A percentile compares a stretch with the other conserved stretches of the same genome.
These are phyloP conservation scores for Elmis aenea DNA, from an alignment of 2,888 invertebrate genomes.

Conservation along the genomic window DNA sequence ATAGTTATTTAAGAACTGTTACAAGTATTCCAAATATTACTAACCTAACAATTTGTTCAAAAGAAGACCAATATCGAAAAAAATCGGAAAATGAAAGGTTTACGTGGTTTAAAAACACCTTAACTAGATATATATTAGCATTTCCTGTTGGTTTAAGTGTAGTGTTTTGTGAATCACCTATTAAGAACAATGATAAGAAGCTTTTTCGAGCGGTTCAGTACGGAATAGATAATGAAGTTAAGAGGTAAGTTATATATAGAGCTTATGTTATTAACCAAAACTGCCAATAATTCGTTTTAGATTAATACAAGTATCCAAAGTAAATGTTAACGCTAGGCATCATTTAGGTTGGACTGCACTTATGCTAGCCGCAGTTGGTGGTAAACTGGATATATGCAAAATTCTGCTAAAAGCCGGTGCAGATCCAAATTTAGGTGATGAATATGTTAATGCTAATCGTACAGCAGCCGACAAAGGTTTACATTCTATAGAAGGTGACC, in stretches of 20 bases:
- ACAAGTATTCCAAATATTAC: constrained; percentile 1
- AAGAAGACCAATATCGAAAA: not conserved
- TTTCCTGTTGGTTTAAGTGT: constrained; percentile 22
- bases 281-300: constrained; percentile 22
- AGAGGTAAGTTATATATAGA: constrained; percentile 39
- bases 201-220: constrained; percentile 51
- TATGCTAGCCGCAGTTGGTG: constrained; percentile 79
- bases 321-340: constrained; percentile 67
- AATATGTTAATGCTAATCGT: constrained; percentile 65
- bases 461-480: constrained; percentile 62
- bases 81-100: not conserved
- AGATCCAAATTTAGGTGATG: constrained; percentile 69
- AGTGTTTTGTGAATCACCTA: constrained; percentile 33
- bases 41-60: constrained; percentile 5
- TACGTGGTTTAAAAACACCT: too few relatives aligned
- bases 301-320: constrained; percentile 47
- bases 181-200: constrained; percentile 42
- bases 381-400: constrained; percentile 56
- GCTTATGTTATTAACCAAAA: not conserved
- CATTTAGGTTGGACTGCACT: constrained; percentile 81
- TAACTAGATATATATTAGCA: too few relatives aligned
- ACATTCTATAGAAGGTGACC: constrained; percentile 67
- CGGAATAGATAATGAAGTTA: constrained; percentile 49
- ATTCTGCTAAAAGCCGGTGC: constrained; percentile 70
- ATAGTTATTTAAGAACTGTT: not conserved